Evolutionary conservation across 1,140 invertebrate species (phyloP).

Genomic region (Bursaphelenchus mucronatus): DNA sequence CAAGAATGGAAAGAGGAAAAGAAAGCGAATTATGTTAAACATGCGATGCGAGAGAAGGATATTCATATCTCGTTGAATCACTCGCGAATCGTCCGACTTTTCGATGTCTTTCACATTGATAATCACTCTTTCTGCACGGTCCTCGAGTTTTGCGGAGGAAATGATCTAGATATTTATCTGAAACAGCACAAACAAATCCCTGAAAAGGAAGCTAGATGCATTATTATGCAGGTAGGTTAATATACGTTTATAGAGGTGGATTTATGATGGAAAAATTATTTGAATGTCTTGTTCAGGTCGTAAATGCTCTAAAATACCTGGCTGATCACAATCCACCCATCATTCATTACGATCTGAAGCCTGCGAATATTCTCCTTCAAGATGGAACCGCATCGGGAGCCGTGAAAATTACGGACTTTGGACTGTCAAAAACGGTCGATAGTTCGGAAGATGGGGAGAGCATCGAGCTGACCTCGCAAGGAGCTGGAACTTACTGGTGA

Average conservation of each 20-base stretch:
- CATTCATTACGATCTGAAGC: conserved; percentile 99
- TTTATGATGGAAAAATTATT: too few species aligned
- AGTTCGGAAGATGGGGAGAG: conserved; percentile 69
- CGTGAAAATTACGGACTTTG: conserved; percentile 99
- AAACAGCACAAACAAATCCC: conserved; percentile 98
- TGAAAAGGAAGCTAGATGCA: conserved; percentile 93
- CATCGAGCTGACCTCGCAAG: conserved; percentile 38
- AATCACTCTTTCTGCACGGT: conserved; percentile 99
- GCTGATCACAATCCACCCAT: conserved; percentile 99
- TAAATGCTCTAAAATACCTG: conserved; percentile 96
- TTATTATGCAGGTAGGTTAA: conserved; percentile 80
- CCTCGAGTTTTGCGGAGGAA: conserved; percentile 98
- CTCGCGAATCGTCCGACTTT: conserved; percentile 92
- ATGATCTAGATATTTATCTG: conserved; percentile 99
- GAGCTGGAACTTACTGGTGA: conserved; percentile 57
- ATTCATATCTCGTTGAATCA: conserved; percentile 98
- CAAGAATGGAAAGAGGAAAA: conserved; percentile 99
- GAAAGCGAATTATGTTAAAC: conserved; percentile 81
- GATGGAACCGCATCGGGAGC: conserved; percentile 77
- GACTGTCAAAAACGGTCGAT: conserved; percentile 93
- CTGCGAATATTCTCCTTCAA: conserved; percentile 71
- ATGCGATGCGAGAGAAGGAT: conserved; percentile 97
- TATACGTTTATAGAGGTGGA: too few species aligned
- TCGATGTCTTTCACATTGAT: conserved; percentile 99
- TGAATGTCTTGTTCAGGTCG: conserved; percentile 65